phyloP scores from a whole-genome alignment of 2,113 vertebrate genomes.

The Bubo scandiacus region DNA sequence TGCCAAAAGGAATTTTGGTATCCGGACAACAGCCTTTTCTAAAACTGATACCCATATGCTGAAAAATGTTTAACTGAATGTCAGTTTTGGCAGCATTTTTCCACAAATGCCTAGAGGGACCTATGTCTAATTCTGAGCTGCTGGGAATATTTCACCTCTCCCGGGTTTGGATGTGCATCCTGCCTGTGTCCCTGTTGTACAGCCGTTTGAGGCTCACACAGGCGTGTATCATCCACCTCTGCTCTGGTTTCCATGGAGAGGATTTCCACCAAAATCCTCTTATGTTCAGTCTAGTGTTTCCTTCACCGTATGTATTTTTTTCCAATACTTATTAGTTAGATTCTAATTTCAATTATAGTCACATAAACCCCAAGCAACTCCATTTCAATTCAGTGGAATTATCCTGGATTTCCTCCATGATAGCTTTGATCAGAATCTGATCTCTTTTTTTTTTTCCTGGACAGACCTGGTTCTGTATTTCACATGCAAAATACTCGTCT shows the following conservation, averaged over 20 bases:
- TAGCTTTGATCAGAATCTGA: background rate
- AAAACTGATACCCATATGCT: background rate
- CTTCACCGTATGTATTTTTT: background rate
- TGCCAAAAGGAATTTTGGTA: background rate
- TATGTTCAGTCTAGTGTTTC: background rate
- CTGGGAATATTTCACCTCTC: background rate
- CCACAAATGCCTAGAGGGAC: background rate
- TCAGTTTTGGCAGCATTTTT: background rate
- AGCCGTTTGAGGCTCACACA: background rate
- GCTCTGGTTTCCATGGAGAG: background rate
- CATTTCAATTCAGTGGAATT: constrained; percentile 3
- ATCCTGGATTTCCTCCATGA: background rate
- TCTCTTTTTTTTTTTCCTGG: background rate
- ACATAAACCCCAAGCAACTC: background rate
- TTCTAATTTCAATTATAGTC: background rate
- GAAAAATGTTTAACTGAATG: background rate
- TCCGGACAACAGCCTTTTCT: background rate
- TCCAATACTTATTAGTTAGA: background rate
- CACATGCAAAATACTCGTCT: background rate
- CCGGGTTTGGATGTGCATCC: background rate
- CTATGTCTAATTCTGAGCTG: background rate
- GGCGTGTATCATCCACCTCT: background rate
- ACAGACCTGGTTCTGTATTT: background rate
- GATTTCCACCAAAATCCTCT: background rate
- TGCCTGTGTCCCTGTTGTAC: background rate